Conservation (phyloP, 2,888 invertebrate species). For the Myathropa florea region DNA sequence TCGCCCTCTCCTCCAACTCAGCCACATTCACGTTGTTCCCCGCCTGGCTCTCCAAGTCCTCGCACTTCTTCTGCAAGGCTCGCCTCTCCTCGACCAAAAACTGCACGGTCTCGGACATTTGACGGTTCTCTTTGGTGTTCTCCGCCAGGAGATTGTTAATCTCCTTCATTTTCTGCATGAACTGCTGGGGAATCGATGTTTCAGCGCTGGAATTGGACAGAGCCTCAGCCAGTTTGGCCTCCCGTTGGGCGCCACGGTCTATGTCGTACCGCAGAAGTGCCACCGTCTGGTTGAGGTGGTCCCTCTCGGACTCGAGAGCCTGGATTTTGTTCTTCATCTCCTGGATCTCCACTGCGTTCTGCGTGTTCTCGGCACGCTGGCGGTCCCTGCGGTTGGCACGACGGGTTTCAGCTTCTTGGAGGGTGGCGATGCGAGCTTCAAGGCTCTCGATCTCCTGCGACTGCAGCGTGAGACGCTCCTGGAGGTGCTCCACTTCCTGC, state of each 20-base stretch:
- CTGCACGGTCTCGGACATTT: conserved; percentile 81
- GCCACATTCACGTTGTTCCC: conserved; percentile 74
- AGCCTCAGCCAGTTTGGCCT: conserved; percentile 78
- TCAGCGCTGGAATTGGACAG: conserved; percentile 77
- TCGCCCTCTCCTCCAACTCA: conserved; percentile 81
- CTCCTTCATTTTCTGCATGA: conserved; percentile 81
- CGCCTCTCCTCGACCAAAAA: conserved; percentile 81
- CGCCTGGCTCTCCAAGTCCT: conserved; percentile 78
- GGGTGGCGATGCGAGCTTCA: conserved; percentile 80
- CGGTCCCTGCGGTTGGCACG: conserved; percentile 77
- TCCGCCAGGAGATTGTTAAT: conserved; percentile 81
- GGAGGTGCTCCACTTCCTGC: conserved; percentile 78
- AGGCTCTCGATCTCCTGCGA: conserved; percentile 81
- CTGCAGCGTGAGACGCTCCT: conserved; percentile 78
- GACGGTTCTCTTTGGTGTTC: conserved; percentile 82
- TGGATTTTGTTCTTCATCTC: conserved; percentile 76
- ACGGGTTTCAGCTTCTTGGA: conserved; percentile 79
- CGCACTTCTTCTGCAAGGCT: conserved; percentile 81
- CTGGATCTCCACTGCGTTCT: conserved; percentile 77
- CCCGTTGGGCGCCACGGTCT: conserved; percentile 78
- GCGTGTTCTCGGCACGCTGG: conserved; percentile 78
- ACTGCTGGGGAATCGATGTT: conserved; percentile 78
- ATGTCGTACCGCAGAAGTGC: conserved; percentile 78
- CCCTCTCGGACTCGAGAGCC: conserved; percentile 75
- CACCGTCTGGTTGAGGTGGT: conserved; percentile 76